Evolutionary conservation across 2,888 invertebrate species (phyloP).

Genomic region (Spodoptera picta): DNA sequence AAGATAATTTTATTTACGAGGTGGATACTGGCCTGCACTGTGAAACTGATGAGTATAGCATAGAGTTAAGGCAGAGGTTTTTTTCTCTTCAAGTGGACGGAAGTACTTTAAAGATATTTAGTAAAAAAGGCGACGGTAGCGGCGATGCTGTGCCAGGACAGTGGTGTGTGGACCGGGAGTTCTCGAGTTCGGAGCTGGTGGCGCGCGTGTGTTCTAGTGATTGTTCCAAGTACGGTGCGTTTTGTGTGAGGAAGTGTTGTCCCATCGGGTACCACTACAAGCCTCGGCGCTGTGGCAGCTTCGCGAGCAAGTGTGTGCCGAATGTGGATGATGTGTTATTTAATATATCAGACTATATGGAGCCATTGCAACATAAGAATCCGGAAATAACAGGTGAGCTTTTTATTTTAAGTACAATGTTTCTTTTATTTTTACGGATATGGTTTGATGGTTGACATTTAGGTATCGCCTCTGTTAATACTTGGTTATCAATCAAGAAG

Average conservation of each 20-base stretch:
- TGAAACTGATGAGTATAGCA: conserved; percentile 73
- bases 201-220: conserved; percentile 77
- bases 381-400: conserved; percentile 69
- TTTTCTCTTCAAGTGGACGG: conserved; percentile 69
- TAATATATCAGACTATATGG: conserved; percentile 72
- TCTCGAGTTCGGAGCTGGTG: conserved; percentile 60
- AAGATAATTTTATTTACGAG: conserved; percentile 69
- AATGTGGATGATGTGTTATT: conserved; percentile 70
- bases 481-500: too few species aligned
- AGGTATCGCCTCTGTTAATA: too few species aligned
- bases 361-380: conserved; percentile 63
- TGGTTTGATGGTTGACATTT: too few species aligned
- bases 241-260: conserved; percentile 87
- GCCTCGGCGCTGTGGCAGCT: conserved; percentile 69
- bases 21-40: conserved; percentile 73
- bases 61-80: conserved; percentile 71
- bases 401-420: background rate
- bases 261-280: conserved; percentile 85
- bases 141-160: conserved; percentile 67
- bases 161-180: conserved; percentile 82
- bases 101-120: conserved; percentile 66
- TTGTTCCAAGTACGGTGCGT: conserved; percentile 73
- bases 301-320: conserved; percentile 73
- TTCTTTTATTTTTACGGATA: too few species aligned
- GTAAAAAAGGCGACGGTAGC: conserved; percentile 55